These are phyloP conservation scores for Nysson spinosus DNA, from an alignment of 2,888 invertebrate genomes.

Conservation along the genomic window DNA sequence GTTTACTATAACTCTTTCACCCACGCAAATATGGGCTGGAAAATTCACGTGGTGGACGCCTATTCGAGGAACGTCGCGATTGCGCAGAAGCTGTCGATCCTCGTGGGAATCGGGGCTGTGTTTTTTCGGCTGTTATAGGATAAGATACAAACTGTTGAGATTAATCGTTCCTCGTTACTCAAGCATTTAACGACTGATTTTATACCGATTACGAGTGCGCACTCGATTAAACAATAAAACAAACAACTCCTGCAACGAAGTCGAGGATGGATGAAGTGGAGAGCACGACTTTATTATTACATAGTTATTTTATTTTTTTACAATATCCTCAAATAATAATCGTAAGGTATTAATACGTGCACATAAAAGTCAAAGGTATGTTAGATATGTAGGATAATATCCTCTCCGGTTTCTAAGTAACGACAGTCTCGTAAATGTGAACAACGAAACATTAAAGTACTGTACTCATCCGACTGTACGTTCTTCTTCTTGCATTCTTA, in stretches of 20 bases:
- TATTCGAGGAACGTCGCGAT: constrained; percentile 77
- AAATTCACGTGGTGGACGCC: constrained; percentile 92
- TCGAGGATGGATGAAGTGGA: neutral
- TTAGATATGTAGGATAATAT: constrained; percentile 39
- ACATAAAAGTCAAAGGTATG: constrained; percentile 34
- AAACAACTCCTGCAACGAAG: neutral
- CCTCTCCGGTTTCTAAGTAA: constrained; percentile 8
- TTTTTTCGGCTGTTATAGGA: constrained; percentile 50
- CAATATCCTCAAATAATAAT: constrained; percentile 8
- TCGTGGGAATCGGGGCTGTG: constrained; percentile 47
- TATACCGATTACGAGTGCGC: too few relatives aligned
- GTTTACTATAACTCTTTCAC: constrained; percentile 97
- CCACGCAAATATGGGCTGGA: constrained; percentile 96
- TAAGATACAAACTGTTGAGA: constrained; percentile 21
- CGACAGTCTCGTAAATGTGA: neutral
- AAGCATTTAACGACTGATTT: constrained; percentile 24
- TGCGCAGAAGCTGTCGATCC: constrained; percentile 40
- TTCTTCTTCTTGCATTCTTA: too few relatives aligned
- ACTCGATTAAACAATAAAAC: neutral
- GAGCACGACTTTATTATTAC: neutral
- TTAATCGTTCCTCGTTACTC: constrained; percentile 11
- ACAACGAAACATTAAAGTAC: too few relatives aligned
- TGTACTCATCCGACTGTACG: too few relatives aligned
- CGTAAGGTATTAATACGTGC: constrained; percentile 10
- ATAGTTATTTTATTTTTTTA: constrained; percentile 14